These are phyloP conservation scores for Doryteuthis pealeii DNA, from an alignment of 1,140 invertebrate species.

Conservation along the genomic window DNA sequence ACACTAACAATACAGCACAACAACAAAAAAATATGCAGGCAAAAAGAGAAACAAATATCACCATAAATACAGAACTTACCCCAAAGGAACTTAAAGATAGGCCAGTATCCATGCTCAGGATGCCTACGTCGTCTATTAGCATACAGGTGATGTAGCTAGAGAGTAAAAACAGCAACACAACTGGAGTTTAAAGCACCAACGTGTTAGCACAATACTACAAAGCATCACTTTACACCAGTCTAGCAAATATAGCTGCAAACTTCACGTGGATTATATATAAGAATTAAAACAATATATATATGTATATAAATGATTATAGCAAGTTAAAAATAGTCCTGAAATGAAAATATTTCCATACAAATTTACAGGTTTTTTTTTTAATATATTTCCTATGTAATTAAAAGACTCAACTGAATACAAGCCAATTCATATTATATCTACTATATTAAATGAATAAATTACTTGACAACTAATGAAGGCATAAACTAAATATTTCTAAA, in stretches of 20 bases:
- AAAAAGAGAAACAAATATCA: constrained; percentile 1
- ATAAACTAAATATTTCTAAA: no score
- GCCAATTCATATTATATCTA: no score
- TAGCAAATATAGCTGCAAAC: constrained; percentile 9
- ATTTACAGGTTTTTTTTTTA: no score
- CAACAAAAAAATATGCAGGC: background rate
- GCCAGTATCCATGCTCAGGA: constrained; percentile 14
- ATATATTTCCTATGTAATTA: no score
- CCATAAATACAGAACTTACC: constrained; percentile 16
- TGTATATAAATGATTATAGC: no score
- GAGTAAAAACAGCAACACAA: constrained; percentile 16
- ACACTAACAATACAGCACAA: constrained; percentile 5
- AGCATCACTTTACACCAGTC: constrained; percentile 10
- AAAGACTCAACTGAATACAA: no score
- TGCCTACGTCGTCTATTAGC: constrained; percentile 14
- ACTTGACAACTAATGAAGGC: no score
- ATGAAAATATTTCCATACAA: no score
- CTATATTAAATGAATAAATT: no score
- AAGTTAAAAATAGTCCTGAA: no score
- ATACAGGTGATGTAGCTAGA: constrained; percentile 14
- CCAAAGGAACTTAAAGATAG: constrained; percentile 8
- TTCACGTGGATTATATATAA: background rate
- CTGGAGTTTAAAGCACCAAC: constrained; percentile 14
- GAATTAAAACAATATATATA: no score
- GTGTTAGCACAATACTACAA: constrained; percentile 16